Evolutionary conservation across 2,113 vertebrate genomes (phyloP).

Genomic region (Salminus brasiliensis): DNA sequence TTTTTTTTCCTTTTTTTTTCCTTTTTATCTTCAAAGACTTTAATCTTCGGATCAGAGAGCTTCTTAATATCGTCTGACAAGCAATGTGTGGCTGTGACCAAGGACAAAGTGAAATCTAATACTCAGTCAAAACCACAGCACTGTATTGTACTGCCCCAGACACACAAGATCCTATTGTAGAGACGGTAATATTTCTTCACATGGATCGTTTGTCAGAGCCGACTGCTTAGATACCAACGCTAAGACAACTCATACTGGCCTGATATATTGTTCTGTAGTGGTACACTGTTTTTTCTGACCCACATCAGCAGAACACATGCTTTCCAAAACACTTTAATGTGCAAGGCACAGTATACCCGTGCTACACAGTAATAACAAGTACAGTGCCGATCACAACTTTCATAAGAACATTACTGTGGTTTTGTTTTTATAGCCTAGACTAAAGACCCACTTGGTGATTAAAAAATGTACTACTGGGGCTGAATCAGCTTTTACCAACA

Average conservation of each 20-base stretch:
- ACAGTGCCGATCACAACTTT: background rate
- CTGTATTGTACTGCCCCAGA: background rate
- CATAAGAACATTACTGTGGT: background rate
- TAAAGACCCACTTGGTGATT: slow-evolving; percentile 18
- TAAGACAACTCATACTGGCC: background rate
- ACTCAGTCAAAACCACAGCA: slow-evolving; percentile 16
- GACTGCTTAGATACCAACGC: background rate
- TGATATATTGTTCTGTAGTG: slow-evolving; percentile 6
- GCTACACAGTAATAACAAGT: slow-evolving; percentile 7
- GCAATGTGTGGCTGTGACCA: slow-evolving; percentile 29
- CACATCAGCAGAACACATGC: background rate
- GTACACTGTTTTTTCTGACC: background rate
- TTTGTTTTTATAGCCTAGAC: slow-evolving; percentile 35
- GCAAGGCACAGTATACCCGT: background rate
- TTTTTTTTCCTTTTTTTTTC: background rate
- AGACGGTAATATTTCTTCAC: background rate
- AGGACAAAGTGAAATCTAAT: slow-evolving; percentile 38
- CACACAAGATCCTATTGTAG: slow-evolving; percentile 2
- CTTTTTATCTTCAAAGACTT: slow-evolving; percentile 46
- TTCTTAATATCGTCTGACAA: slow-evolving; percentile 49
- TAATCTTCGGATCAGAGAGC: slow-evolving; percentile 33
- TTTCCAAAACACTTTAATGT: slow-evolving; percentile 6
- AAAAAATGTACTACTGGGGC: slow-evolving; percentile 28
- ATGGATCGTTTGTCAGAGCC: background rate
- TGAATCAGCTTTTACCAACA: slow-evolving; percentile 33